A percentile compares a stretch with the other conserved stretches of the same genome.
phyloP scores from a whole-genome alignment of 2,113 vertebrate species.

The Myiozetetes cayanensis region DNA sequence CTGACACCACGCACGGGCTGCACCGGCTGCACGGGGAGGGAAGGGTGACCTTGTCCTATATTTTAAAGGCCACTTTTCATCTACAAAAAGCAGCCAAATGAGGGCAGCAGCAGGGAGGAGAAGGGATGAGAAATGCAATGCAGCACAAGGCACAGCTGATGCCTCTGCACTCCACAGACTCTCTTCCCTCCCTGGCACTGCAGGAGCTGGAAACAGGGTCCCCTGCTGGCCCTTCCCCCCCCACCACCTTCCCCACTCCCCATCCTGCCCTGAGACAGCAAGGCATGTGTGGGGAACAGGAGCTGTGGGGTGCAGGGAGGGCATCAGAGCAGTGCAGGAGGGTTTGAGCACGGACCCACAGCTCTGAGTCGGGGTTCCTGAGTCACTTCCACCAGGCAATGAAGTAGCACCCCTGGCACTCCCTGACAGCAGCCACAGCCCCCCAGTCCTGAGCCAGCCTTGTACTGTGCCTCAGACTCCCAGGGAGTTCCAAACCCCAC shows the following conservation, averaged over 20 bases:
- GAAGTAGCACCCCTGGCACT: rapidly evolving
- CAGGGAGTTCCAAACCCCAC: not conserved
- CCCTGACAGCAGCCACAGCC: not conserved
- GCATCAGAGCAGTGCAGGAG: not conserved
- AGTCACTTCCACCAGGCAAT: rapidly evolving
- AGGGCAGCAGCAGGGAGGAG: slow-evolving; percentile 50
- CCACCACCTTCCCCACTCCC: not conserved
- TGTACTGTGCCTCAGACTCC: rapidly evolving
- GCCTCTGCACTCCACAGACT: not conserved
- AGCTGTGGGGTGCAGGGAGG: not conserved
- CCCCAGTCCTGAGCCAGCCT: not conserved
- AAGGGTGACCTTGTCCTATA: slow-evolving; percentile 61
- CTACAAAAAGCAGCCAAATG: slow-evolving; percentile 33
- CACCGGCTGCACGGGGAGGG: not conserved
- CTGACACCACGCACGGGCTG: not conserved
- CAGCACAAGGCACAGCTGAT: not conserved
- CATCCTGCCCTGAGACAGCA: not conserved
- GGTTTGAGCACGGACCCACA: rapidly evolving
- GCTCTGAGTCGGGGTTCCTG: not conserved
- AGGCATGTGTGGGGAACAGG: not conserved
- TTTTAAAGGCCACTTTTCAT: slow-evolving; percentile 46
- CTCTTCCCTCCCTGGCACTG: not conserved
- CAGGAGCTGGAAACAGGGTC: not conserved
- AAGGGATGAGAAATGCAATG: not conserved
- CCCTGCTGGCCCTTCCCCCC: not conserved